Evolutionary conservation across 2,113 vertebrate species (phyloP), one percentile per base, ranked within the genome.

Genomic region (Myrmophylax atrothorax): DNA sequence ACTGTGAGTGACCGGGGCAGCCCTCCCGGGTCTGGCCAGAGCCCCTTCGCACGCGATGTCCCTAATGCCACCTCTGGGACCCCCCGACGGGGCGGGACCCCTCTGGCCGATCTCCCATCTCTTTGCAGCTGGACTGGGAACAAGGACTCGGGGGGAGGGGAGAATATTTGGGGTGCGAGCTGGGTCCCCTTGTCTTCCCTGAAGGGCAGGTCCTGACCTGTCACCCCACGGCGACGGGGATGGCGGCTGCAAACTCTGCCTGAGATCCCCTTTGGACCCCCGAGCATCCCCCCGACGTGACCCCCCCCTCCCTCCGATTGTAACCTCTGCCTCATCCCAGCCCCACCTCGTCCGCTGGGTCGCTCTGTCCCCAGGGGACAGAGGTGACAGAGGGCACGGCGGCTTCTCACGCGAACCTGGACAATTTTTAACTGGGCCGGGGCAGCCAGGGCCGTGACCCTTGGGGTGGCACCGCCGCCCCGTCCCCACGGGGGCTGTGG

Each of bases 11-110:
- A 87, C 93, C 82, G n/a, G 79, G 78, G 58, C 87, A 8, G 72
- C 64, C 84, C 75, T 93, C 93, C 72, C 90, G 58, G 84, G 72
- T 67, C 87, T 16, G 83, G 33, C 87, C 92, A 10, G 84, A 83
- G 87, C 72, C 84, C 90, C 53, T 94, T 96, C 76, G 84, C 95
- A 95, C 94, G 95, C 95, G 58, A 96, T 96, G 94, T 88, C 95
- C 89, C 83, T 66, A 78, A 2, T 10, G 74, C 24, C 75, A 85
- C 62, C 38, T 8, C 69, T 18, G 81, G 25, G 89, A 89, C 56
- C 16, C 76, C 22, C 12, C 52, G 8, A 23, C 3, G 2, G 84
- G 83, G 83, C 37, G 52, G 55, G 33, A 67, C n/a, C 29, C 68
- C 68, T 35, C 26, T 18, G 14, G 17, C 8, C 58, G 8, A 7